Evolutionary conservation across 2,113 vertebrate species (phyloP).

Genomic region (Bungarus multicinctus): DNA sequence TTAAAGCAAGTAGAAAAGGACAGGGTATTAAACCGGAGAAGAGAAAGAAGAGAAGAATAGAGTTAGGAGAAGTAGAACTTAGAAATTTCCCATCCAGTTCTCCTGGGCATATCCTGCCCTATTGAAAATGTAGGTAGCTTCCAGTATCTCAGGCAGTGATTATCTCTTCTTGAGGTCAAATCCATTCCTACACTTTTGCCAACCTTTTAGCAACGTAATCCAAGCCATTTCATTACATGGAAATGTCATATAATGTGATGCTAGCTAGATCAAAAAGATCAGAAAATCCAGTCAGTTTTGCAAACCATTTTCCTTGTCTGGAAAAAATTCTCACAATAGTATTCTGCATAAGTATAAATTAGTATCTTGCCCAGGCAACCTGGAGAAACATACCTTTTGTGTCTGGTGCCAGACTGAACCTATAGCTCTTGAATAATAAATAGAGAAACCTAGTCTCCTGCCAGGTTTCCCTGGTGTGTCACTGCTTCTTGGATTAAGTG

Average conservation of each 20-base stretch:
- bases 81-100: background rate
- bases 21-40: background rate
- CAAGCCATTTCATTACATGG: background rate
- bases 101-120: background rate
- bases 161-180: background rate
- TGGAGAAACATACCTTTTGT: background rate
- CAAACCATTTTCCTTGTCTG: background rate
- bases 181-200: conserved; percentile 1
- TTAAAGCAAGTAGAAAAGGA: background rate
- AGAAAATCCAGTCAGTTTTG: background rate
- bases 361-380: background rate
- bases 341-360: background rate
- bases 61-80: background rate
- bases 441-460: background rate
- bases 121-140: background rate
- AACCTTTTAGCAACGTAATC: background rate
- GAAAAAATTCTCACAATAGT: background rate
- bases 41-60: background rate
- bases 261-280: background rate
- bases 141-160: background rate
- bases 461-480: background rate
- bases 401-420: background rate
- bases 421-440: background rate
- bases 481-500: conserved; percentile 3
- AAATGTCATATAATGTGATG: background rate